Evolutionary conservation across 2,797 vertebrate species (phyloP).

Genomic region (Channallabes apus): DNA sequence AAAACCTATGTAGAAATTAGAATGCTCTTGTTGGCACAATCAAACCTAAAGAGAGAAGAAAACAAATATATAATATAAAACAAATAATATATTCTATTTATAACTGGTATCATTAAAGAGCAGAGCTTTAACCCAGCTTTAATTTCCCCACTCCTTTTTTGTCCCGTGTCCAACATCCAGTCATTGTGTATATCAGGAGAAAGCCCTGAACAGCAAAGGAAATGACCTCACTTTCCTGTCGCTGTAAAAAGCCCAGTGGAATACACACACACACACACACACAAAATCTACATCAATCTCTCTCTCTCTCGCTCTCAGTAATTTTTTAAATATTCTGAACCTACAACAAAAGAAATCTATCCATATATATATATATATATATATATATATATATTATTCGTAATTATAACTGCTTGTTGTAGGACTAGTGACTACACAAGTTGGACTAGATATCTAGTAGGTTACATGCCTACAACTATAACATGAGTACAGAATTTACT

Average conservation of each 20-base stretch:
- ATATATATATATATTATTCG: not conserved
- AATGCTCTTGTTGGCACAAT: not conserved
- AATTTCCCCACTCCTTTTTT: conserved; percentile 52
- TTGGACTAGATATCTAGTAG: not conserved
- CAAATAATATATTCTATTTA: no score
- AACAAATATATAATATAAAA: not conserved
- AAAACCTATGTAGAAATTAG: not conserved
- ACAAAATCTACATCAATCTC: conserved; percentile 7
- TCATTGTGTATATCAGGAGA: conserved; percentile 73
- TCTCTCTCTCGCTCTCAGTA: not conserved
- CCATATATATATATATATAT: not conserved
- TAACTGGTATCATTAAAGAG: conserved; percentile 40
- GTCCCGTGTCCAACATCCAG: conserved; percentile 67
- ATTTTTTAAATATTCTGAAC: not conserved
- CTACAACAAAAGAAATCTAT: not conserved
- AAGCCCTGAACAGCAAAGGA: conserved; percentile 73
- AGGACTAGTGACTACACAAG: not conserved
- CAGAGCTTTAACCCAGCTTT: conserved; percentile 48
- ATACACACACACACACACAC: conserved; percentile 7
- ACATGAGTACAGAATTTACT: not conserved
- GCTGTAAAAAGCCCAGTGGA: conserved; percentile 57
- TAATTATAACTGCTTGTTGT: not conserved
- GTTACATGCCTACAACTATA: not conserved
- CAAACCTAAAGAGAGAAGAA: not conserved
- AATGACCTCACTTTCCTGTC: conserved; percentile 76